Percentiles rank a stretch among this genome's conserved stretches.
phyloP scores from a whole-genome alignment of 2,113 vertebrate genomes.

The Cinclus mexicanus region DNA sequence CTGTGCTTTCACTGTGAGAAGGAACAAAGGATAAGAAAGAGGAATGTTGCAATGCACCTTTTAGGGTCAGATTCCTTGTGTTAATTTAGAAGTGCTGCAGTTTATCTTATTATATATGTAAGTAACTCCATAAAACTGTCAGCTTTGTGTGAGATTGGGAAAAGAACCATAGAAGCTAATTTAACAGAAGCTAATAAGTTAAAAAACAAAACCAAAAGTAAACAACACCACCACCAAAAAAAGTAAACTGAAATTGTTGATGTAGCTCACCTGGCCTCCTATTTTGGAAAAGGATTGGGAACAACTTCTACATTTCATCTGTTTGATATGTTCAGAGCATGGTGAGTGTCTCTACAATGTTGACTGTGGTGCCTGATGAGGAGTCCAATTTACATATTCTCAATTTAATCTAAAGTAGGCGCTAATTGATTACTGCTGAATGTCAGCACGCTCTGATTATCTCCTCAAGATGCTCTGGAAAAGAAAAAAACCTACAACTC shows the following conservation, averaged over 20 bases:
- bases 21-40: not conserved
- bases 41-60: not conserved
- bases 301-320: conserved; percentile 65
- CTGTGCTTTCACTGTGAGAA: not conserved
- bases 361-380: conserved; percentile 80
- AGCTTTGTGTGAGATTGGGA: not conserved
- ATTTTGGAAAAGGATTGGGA: conserved; percentile 59
- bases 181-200: not conserved
- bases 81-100: not conserved
- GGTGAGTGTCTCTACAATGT: conserved; percentile 71
- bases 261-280: not conserved
- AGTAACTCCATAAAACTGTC: not conserved
- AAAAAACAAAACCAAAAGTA: not conserved
- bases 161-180: not conserved
- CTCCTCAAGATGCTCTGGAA: conserved; percentile 77
- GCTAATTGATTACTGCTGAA: conserved; percentile 86
- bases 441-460: conserved; percentile 84
- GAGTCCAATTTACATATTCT: conserved; percentile 82
- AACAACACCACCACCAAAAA: not conserved
- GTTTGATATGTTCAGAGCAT: conserved; percentile 72
- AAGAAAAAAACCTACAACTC: not conserved
- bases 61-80: not conserved
- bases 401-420: conserved; percentile 87
- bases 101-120: not conserved
- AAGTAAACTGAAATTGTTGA: not conserved